Base-by-base conservation (phyloP, 2,797 vertebrate genomes). In the Cyclura pinguis region DNA sequence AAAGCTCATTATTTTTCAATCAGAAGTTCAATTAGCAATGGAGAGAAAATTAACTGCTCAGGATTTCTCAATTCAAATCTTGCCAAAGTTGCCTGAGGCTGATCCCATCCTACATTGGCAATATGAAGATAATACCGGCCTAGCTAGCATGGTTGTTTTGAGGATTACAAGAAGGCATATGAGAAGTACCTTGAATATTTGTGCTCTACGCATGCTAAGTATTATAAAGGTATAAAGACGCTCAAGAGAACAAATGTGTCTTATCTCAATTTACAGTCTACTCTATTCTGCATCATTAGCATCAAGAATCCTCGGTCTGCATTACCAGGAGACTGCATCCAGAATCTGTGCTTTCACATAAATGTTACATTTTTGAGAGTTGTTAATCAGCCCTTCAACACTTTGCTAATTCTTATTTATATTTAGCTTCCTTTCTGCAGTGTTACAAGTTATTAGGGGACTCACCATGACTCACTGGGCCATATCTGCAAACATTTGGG, bases 321-420 rank as follows among this genome's bases (percentile, higher is more conserved):
- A 88, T 7, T 47, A 82, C 29, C 52, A 83, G 42, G 13, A 24
- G 42, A 76, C 18, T 12, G 29, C 38, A 62, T 9, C 69, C 29
- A 24, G 52, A 80, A 88, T 80, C 62, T 80, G 38, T 80, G 47
- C 22, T 76, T 84, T 89, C 72, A 73, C 72, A 82, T 57, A 83
- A 83, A 83, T 52, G 59, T 82, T 27, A 62, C 35, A 82, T 83
- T 84, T 89, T 24, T 84, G 35, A 57, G 32, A 76, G 20, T n/a
- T 74, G 69, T n/a, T 74, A 62, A 76, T 42, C 72, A 76, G 9
- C 22, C 38, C 74, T 50, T 84, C 38, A 84, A 84, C 69, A n/a
- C 38, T 8, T 27, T 1, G 29, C n/a, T 88, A 22, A 22, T 73
- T 22, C 22, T n/a, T 29, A 35, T 22, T 78, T 86, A 90, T 35